Conservation (phyloP, 2,888 invertebrate species). For the Suillia variegata region DNA sequence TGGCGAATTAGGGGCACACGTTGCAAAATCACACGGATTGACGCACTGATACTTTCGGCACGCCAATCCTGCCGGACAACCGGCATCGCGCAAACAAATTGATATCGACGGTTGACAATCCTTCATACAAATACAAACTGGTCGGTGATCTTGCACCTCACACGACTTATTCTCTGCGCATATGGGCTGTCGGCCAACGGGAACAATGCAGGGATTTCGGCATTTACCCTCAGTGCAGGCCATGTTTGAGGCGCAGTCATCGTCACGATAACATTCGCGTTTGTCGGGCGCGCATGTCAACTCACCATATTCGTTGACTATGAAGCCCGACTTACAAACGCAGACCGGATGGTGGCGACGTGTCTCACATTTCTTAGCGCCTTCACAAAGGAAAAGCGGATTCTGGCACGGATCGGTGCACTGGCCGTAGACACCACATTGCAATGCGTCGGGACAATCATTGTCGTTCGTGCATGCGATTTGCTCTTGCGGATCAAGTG, state of each 20-base stretch:
- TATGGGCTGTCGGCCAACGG: constrained; percentile 65
- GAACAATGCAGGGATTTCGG: constrained; percentile 81
- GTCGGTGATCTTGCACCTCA: constrained; percentile 84
- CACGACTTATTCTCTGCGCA: constrained; percentile 86
- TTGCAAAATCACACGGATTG: constrained; percentile 85
- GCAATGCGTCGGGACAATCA: constrained; percentile 76
- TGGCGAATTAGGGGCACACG: constrained; percentile 83
- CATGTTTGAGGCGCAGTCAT: constrained; percentile 84
- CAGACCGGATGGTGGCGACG: constrained; percentile 84
- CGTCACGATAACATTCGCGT: constrained; percentile 78
- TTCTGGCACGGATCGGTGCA: constrained; percentile 81
- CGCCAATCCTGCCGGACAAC: constrained; percentile 83
- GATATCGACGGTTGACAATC: constrained; percentile 85
- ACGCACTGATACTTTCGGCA: constrained; percentile 89
- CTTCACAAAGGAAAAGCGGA: constrained; percentile 73
- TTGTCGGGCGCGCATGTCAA: constrained; percentile 83
- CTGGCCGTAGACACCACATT: constrained; percentile 75
- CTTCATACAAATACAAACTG: constrained; percentile 84
- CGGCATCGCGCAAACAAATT: constrained; percentile 87
- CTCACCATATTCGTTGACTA: constrained; percentile 85
- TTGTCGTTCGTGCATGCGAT: constrained; percentile 69
- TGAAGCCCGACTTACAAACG: constrained; percentile 87
- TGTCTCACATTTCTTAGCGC: constrained; percentile 87
- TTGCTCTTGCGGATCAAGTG: constrained; percentile 64
- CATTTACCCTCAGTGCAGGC: constrained; percentile 85